Percentiles rank a stretch among this genome's conserved stretches.
These are phyloP conservation scores for Neoscelio sp. DNA, from an alignment of 2,888 invertebrate species.

Conservation along the genomic window DNA sequence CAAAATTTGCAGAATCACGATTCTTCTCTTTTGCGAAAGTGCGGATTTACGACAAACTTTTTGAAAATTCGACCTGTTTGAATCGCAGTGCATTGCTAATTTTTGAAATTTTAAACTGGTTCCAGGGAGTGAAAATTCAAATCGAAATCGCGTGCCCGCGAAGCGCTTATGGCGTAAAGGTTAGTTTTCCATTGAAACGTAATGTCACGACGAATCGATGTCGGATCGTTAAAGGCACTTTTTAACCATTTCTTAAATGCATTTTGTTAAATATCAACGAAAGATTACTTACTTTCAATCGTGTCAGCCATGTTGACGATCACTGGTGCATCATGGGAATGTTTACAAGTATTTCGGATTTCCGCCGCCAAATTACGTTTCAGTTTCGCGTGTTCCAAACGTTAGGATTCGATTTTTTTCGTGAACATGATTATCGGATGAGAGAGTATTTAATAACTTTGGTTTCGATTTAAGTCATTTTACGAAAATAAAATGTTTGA, in stretches of 20 bases:
- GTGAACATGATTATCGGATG: too few relatives aligned
- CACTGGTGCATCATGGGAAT: constrained; percentile 81
- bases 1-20: neutral
- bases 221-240: constrained; percentile 51
- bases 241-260: constrained; percentile 61
- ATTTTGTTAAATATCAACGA: constrained; percentile 80
- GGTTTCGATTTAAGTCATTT: too few relatives aligned
- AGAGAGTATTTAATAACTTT: too few relatives aligned
- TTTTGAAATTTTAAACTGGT: constrained; percentile 82
- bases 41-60: neutral
- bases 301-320: constrained; percentile 91
- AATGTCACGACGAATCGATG: neutral
- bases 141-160: constrained; percentile 66
- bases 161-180: neutral
- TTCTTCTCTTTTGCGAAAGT: neutral
- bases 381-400: constrained; percentile 15
- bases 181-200: too few relatives aligned
- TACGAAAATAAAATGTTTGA: too few relatives aligned
- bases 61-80: constrained; percentile 79
- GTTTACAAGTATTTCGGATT: constrained; percentile 74
- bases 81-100: constrained; percentile 80
- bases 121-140: constrained; percentile 73
- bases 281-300: constrained; percentile 90
- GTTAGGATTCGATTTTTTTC: constrained; percentile 1
- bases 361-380: constrained; percentile 64